Base-by-base conservation (phyloP, 2,113 vertebrate genomes). In the Neolamprologus cancellatus region DNA sequence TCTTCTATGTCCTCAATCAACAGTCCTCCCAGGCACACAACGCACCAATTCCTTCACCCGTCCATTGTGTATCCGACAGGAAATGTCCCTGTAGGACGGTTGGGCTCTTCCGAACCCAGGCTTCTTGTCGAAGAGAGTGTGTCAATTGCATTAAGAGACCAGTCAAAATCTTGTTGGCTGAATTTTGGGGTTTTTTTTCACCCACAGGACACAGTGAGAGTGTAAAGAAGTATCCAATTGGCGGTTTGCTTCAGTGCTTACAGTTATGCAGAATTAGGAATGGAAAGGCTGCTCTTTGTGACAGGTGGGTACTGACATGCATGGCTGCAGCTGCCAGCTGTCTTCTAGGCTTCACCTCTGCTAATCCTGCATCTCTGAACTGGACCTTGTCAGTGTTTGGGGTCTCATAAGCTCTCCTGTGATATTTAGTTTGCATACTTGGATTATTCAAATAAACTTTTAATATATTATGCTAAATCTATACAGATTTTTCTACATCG, bases 101-200 rank as follows among this genome's bases (percentile, higher is more conserved):
- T 28, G 23, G 54, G 54, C 23, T 55, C 13, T 8, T 28, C 13
- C 3, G 0, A 57, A 30, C 54, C 25, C 55, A 17, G 54, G 25
- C 7, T 57, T 15, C 54, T 17, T 30, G 3, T 15, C 4, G 2
- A 30, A 30, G 4, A 54, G 53, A 0, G 54, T 15, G 54, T 57
- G 55, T 57, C 55, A 57, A 17, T 57, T 57, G 14, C 7, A 30
- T 15, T 57, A 57, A 57, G 55, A 15, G 25, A 57, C 25, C 25
- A 57, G 54, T 57, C 25, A 57, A 57, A 57, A 57, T 57, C 13
- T 57, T 57, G 0, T 28, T 57, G 54, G 54, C 25, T 57, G 2
- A 57, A 15, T 57, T 57, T 28, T 8, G 4, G 23, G 1, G 0
- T 0, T 0, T 2, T 20, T 11, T 7, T 55, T 55, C 23, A 28